phyloP scores from a whole-genome alignment of 92 coral and sea anemone species.

The Actinostola sp. region DNA sequence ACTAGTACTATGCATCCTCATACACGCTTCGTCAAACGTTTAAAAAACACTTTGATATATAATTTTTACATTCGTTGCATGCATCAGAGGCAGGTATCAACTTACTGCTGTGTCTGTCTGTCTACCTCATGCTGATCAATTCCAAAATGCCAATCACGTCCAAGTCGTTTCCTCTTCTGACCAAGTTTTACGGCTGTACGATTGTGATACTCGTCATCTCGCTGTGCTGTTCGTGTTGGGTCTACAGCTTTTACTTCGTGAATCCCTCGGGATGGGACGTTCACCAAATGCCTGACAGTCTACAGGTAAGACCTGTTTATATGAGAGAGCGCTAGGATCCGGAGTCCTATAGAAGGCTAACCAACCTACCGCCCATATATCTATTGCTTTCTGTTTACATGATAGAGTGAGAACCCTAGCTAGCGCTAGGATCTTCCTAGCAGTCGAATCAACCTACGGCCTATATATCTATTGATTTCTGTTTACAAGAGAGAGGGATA shows the following conservation, averaged over 20 bases:
- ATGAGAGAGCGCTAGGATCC: too few species aligned
- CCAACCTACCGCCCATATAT: too few species aligned
- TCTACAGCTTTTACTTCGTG: slow-evolving; percentile 87
- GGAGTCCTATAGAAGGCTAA: too few species aligned
- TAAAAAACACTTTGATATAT: too few species aligned
- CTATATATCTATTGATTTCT: too few species aligned
- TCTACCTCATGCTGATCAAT: slow-evolving; percentile 85
- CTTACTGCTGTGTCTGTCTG: slow-evolving; percentile 84
- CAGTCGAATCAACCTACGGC: too few species aligned
- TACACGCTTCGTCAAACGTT: too few species aligned
- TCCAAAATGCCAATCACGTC: slow-evolving; percentile 91
- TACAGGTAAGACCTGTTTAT: slow-evolving; percentile 47
- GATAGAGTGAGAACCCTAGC: too few species aligned
- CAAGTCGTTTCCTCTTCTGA: slow-evolving; percentile 82
- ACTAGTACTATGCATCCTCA: too few species aligned
- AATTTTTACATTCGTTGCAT: not conserved
- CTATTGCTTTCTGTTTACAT: too few species aligned
- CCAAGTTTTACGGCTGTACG: slow-evolving; percentile 92
- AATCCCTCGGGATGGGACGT: slow-evolving; percentile 83
- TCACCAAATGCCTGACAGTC: slow-evolving; percentile 46
- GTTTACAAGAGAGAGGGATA: too few species aligned
- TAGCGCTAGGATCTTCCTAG: too few species aligned
- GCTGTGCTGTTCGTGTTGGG: slow-evolving; percentile 85
- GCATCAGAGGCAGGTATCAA: slow-evolving; percentile 93
- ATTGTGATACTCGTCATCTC: slow-evolving; percentile 82